These are phyloP conservation scores for Geococcyx californianus DNA, from an alignment of 2,113 vertebrate genomes.

Conservation along the genomic window DNA sequence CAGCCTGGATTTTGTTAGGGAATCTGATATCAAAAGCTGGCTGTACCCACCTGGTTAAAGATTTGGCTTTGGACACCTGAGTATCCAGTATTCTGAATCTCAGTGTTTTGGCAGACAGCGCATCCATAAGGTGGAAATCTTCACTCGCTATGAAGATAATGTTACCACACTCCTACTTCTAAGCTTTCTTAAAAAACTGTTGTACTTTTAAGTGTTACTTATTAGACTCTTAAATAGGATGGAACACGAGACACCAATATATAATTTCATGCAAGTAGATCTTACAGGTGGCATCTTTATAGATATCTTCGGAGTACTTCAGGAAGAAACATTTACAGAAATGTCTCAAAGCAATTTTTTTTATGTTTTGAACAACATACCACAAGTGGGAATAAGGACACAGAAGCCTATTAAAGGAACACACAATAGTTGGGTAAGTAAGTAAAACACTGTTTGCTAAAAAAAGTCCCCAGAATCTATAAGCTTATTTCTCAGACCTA, in stretches of 20 bases:
- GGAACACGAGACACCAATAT: neutral
- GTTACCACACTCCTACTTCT: neutral
- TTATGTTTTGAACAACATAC: neutral
- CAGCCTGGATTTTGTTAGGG: neutral
- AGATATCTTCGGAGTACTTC: neutral
- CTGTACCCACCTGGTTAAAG: neutral
- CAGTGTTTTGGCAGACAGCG: neutral
- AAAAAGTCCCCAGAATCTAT: neutral
- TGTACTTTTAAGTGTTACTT: neutral
- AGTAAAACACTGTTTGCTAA: neutral
- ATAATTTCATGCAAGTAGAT: neutral
- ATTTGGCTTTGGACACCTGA: neutral
- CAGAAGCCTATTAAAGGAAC: neutral
- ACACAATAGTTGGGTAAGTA: neutral
- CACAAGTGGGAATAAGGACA: neutral
- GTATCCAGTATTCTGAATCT: neutral
- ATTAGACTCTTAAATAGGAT: neutral
- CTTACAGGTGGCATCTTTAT: neutral
- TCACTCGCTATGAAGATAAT: neutral
- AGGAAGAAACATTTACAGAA: neutral
- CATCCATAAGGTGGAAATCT: neutral
- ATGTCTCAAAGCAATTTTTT: neutral
- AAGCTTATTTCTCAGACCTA: neutral
- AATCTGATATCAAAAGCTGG: neutral
- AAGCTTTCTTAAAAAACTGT: neutral